Percentiles rank a stretch among this genome's conserved stretches.
phyloP scores from a whole-genome alignment of 2,888 invertebrate species.

The Balanococcus diminutus region DNA sequence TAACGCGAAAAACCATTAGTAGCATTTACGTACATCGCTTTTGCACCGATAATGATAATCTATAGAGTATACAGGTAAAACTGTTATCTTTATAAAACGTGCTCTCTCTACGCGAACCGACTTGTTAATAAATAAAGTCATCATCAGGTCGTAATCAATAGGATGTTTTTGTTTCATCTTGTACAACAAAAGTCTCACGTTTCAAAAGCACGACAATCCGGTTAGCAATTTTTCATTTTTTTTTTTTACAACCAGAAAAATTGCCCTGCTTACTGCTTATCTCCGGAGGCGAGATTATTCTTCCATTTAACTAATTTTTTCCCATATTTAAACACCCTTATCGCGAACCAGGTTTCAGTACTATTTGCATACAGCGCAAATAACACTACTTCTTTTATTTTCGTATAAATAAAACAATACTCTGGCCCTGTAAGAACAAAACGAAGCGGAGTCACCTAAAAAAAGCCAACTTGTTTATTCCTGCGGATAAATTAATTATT shows the following conservation, averaged over 20 bases:
- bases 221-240: constrained; percentile 27
- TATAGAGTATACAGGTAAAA: no score
- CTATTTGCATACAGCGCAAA: not conserved
- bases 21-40: not conserved
- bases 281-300: constrained; percentile 9
- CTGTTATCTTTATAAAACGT: constrained; percentile 4
- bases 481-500: constrained; percentile 38
- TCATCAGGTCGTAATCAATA: constrained; percentile 15
- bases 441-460: constrained; percentile 14
- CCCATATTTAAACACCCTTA: constrained; percentile 19
- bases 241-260: not conserved
- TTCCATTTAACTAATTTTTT: not conserved
- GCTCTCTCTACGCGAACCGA: not conserved
- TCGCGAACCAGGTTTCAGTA: not conserved
- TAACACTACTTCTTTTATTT: constrained; percentile 15
- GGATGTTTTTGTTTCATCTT: constrained; percentile 37
- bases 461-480: constrained; percentile 28
- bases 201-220: constrained; percentile 17
- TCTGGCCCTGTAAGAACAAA: constrained; percentile 2
- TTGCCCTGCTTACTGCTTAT: not conserved
- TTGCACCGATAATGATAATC: not conserved
- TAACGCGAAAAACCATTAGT: not conserved
- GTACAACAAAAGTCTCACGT: constrained; percentile 24
- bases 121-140: not conserved
- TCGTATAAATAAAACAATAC: constrained; percentile 37